Conservation (phyloP, 1,140 invertebrate genomes). For the Drosophila ogumai region DNA sequence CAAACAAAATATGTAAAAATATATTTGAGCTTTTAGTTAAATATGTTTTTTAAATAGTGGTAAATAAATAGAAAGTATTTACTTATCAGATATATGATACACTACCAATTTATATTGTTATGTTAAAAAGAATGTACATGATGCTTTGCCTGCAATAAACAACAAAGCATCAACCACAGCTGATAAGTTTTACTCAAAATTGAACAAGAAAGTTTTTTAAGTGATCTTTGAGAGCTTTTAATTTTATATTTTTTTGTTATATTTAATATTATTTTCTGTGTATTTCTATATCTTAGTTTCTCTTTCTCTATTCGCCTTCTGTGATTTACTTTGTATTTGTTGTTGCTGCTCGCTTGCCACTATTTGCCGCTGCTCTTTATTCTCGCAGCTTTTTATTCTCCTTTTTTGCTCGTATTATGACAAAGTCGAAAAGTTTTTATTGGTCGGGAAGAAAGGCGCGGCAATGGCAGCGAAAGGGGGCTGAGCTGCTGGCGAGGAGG, state of each 20-base stretch:
- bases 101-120: no score
- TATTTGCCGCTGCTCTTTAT: slow-evolving; percentile 23
- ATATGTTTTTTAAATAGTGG: not conserved
- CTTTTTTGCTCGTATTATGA: slow-evolving; percentile 64
- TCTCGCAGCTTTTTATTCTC: slow-evolving; percentile 19
- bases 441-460: slow-evolving; percentile 21
- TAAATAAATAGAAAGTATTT: not conserved
- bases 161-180: not conserved
- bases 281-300: not conserved
- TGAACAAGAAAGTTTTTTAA: not conserved
- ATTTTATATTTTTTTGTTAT: not conserved
- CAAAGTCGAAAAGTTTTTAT: slow-evolving; percentile 82
- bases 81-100: no score
- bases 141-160: not conserved
- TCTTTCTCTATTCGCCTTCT: not conserved
- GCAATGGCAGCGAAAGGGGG: not conserved
- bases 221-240: not conserved
- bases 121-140: not conserved
- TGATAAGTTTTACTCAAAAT: not conserved
- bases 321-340: slow-evolving; percentile 62
- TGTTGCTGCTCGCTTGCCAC: slow-evolving; percentile 11
- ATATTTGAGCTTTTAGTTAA: not conserved
- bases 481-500: not conserved
- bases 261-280: not conserved
- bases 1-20: no score